Evolutionary conservation across 1,140 invertebrate species (phyloP).

Genomic region (Apolygus lucorum): DNA sequence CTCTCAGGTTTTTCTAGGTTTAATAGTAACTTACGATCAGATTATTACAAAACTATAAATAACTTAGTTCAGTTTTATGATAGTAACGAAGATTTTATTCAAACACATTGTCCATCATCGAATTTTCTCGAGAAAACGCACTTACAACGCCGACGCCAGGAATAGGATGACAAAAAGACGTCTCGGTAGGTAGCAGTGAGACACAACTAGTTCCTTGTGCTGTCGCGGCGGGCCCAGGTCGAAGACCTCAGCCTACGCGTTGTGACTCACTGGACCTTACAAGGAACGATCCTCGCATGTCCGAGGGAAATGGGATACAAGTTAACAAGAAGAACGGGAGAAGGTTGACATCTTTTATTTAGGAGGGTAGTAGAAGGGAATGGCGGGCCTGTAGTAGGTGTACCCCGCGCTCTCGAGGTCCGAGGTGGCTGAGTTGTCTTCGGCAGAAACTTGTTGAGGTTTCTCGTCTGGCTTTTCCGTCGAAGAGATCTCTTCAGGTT

Average conservation of each 20-base stretch:
- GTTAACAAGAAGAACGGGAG: too few species aligned
- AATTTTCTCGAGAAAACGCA: background rate
- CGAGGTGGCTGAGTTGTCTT: conserved; percentile 1
- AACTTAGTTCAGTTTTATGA: background rate
- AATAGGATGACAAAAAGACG: background rate
- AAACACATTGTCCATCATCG: background rate
- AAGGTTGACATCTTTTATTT: too few species aligned
- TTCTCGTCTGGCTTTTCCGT: background rate
- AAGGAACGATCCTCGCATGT: background rate
- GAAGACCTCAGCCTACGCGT: conserved; percentile 5
- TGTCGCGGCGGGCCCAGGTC: background rate
- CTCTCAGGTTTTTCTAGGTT: too few species aligned
- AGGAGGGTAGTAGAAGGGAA: conserved; percentile 1
- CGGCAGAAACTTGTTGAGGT: background rate
- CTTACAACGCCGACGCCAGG: background rate
- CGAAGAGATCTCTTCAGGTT: background rate
- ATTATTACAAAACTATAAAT: background rate
- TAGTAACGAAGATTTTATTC: background rate
- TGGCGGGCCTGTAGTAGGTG: conserved; percentile 7
- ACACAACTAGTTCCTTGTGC: too few species aligned
- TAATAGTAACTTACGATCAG: background rate
- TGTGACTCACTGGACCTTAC: conserved; percentile 5
- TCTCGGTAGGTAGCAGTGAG: background rate
- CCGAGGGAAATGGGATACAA: too few species aligned
- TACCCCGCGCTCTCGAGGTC: background rate